Evolutionary conservation across 2,113 vertebrate species (phyloP).

Genomic region (Vimba vimba): DNA sequence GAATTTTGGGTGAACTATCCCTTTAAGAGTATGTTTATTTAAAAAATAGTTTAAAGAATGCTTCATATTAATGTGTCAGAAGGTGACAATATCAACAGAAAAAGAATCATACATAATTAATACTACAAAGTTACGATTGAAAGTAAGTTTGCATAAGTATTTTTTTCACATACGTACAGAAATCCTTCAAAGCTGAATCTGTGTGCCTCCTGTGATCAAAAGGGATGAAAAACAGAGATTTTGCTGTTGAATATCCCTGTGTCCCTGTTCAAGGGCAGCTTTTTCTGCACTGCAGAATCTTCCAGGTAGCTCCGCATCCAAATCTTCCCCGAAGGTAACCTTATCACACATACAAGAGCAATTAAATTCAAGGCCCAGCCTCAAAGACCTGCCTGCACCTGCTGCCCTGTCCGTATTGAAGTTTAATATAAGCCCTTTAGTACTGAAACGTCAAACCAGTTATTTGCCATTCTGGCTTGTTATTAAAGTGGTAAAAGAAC

Average conservation of each 20-base stretch:
- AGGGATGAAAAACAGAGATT: not conserved
- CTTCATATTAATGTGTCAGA: not conserved
- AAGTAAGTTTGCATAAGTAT: not conserved
- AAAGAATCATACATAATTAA: not conserved
- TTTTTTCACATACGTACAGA: slow-evolving; percentile 2
- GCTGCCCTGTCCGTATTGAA: slow-evolving; percentile 18
- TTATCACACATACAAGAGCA: slow-evolving; percentile 48
- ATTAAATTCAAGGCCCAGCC: slow-evolving; percentile 51
- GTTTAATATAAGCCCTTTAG: slow-evolving; percentile 33
- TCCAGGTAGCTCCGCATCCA: not conserved
- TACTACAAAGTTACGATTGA: not conserved
- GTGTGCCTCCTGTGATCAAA: slow-evolving; percentile 23
- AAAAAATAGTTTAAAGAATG: not conserved
- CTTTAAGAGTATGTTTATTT: not conserved
- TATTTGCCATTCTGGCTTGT: slow-evolving; percentile 46
- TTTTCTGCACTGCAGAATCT: slow-evolving; percentile 15
- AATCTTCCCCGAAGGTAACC: slow-evolving; percentile 14
- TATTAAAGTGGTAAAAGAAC: slow-evolving; percentile 49
- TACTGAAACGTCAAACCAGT: slow-evolving; percentile 1
- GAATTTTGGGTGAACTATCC: no score
- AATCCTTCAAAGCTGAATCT: slow-evolving; percentile 31
- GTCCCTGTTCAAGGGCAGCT: slow-evolving; percentile 42
- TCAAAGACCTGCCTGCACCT: slow-evolving; percentile 32
- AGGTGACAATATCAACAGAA: not conserved
- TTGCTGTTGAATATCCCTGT: slow-evolving; percentile 20